Evolutionary conservation across 1,140 invertebrate genomes (phyloP).

Genomic region (Leguminivora glycinivorella): DNA sequence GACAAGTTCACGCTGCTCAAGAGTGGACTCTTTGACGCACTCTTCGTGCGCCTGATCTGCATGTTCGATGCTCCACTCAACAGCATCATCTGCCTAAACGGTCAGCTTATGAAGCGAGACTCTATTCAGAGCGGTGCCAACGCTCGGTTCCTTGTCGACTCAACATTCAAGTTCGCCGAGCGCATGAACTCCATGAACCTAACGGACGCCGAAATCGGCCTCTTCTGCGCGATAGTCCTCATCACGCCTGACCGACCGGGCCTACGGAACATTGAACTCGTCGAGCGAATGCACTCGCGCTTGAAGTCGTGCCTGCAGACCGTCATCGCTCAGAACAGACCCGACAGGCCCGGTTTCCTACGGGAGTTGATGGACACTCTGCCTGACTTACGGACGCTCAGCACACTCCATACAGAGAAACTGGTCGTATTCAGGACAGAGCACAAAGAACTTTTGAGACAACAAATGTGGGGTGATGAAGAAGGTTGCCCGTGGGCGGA

Average conservation of each 20-base stretch:
- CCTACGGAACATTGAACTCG: conserved; percentile 93
- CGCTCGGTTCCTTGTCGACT: conserved; percentile 96
- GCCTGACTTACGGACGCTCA: conserved; percentile 95
- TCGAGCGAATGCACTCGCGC: conserved; percentile 95
- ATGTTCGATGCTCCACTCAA: conserved; percentile 95
- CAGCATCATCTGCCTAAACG: conserved; percentile 95
- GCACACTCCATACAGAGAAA: conserved; percentile 97
- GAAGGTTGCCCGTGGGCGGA: conserved; percentile 86
- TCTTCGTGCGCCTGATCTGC: conserved; percentile 94
- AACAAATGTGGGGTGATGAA: conserved; percentile 83
- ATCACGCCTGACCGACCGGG: conserved; percentile 96
- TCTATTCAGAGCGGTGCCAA: conserved; percentile 94
- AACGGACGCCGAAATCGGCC: conserved; percentile 94
- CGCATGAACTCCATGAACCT: conserved; percentile 93
- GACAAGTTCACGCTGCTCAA: conserved; percentile 98
- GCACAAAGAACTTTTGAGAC: conserved; percentile 88
- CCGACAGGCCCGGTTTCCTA: conserved; percentile 87
- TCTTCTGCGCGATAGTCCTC: conserved; percentile 97
- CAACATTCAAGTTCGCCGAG: conserved; percentile 98
- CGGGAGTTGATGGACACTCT: conserved; percentile 95
- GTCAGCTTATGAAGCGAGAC: conserved; percentile 93
- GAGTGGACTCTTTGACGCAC: conserved; percentile 95
- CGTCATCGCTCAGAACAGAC: conserved; percentile 93
- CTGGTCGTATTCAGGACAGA: conserved; percentile 94
- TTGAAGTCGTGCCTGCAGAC: conserved; percentile 91